Base-by-base conservation (phyloP, 2,113 vertebrate species). In the Corythaixoides concolor region DNA sequence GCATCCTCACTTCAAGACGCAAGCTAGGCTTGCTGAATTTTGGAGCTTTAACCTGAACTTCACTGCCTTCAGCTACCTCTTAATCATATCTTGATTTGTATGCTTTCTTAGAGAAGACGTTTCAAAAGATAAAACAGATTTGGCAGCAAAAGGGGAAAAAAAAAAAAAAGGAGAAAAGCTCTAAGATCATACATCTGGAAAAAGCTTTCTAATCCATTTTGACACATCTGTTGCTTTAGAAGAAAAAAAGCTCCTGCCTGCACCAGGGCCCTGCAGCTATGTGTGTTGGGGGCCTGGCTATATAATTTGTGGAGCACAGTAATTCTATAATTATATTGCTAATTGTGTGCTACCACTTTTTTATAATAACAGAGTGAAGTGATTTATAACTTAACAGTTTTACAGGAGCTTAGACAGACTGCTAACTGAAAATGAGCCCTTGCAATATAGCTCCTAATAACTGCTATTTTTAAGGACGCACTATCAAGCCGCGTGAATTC, bases 261-360 rank as follows among this genome's bases (percentile, higher is more conserved):
- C 58, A 69, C n/a, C 62, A 74, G 22, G n/a, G 26, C 94, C 92
- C 89, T 95, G 86, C 28, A 96, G 95, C 84, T 58, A 85, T 59
- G 45, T 82, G 79, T 86, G 84, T 73, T 88, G 81, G 81, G 81
- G 84, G 62, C 62, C 74, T 73, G 74, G 41, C 41, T 76, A 41
- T 91, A 55, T 91, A 97, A 91, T 94, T 82, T 97, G 81, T 91
- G 84, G 69, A 89, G 67, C 1, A 0, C 80, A 93, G 64, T 95
- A 95, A 91, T 96, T 95, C 93, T 76, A 69, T 95, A 95, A 97
- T 96, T 97, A 82, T 85, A 85, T 87, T 88, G 70, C 76, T 97
- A 96, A 97, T 97, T 97, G 53, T 82, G 27, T 73, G 87, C 94
- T 95, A 95, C 81, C 26, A 19, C 33, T 58, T 87, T 90, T 93